These are phyloP conservation scores for Mionectes macconnelli DNA, from an alignment of 2,113 vertebrate genomes.

Conservation along the genomic window DNA sequence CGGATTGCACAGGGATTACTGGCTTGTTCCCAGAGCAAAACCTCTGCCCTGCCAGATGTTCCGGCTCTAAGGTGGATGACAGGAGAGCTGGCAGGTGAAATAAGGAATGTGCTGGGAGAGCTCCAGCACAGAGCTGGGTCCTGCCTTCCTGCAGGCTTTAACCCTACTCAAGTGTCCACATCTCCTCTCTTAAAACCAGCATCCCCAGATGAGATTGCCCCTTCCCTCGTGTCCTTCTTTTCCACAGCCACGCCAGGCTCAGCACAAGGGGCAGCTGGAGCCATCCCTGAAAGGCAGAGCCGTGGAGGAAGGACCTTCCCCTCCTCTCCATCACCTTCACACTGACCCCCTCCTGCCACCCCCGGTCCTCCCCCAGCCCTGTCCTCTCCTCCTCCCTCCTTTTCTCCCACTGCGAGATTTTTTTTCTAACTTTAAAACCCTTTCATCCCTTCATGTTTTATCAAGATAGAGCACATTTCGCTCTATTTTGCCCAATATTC, in stretches of 20 bases:
- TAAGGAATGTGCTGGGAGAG: background rate
- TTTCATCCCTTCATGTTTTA: background rate
- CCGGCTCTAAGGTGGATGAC: fast-evolving
- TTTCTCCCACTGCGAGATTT: background rate
- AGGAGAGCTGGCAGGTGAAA: background rate
- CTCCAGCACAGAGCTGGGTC: fast-evolving
- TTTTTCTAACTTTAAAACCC: background rate
- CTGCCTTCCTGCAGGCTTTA: background rate
- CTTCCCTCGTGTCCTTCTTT: background rate
- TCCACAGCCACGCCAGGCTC: background rate
- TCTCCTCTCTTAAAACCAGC: background rate
- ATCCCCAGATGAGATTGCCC: background rate
- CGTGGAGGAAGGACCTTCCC: background rate
- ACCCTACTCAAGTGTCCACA: fast-evolving
- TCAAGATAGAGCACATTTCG: background rate
- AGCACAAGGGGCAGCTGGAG: background rate
- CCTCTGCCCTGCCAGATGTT: fast-evolving
- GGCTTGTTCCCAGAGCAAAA: background rate
- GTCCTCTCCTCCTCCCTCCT: background rate
- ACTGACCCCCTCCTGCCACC: fast-evolving
- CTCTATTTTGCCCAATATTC: background rate
- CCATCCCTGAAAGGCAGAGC: background rate
- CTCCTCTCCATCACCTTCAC: background rate
- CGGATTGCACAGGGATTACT: fast-evolving
- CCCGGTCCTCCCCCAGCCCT: background rate